Evolutionary conservation across 2,888 invertebrate species (phyloP).

Genomic region (Apodemia duryi): DNA sequence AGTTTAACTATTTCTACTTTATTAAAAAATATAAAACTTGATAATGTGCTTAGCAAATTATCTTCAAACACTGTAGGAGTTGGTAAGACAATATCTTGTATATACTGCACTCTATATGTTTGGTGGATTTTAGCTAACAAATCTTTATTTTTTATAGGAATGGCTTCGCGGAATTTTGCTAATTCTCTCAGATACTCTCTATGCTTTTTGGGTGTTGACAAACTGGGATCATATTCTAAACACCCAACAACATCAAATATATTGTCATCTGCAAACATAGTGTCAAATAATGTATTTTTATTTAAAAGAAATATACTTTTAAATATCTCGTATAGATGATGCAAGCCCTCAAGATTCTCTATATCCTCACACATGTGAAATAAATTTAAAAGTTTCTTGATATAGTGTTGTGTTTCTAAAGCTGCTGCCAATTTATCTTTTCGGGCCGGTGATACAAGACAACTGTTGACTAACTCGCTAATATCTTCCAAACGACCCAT

Average conservation of each 20-base stretch:
- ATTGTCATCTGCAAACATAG: slow-evolving; percentile 97
- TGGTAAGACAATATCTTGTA: slow-evolving; percentile 98
- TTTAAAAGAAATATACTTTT: slow-evolving; percentile 99
- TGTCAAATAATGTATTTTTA: slow-evolving; percentile 97
- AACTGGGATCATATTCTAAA: slow-evolving; percentile 97
- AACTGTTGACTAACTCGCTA: slow-evolving; percentile 93
- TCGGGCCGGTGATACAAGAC: slow-evolving; percentile 91
- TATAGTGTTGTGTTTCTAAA: slow-evolving; percentile 96
- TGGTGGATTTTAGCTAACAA: slow-evolving; percentile 99
- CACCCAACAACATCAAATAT: slow-evolving; percentile 99
- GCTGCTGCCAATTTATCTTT: slow-evolving; percentile 97
- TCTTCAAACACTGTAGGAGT: slow-evolving; percentile 99
- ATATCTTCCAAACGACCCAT: slow-evolving; percentile 96
- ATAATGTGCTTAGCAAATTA: slow-evolving; percentile 97
- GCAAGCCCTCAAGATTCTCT: slow-evolving; percentile 95
- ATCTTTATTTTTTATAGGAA: slow-evolving; percentile 97
- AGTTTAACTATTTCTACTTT: slow-evolving; percentile 99
- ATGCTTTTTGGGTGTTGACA: slow-evolving; percentile 92
- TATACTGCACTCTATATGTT: slow-evolving; percentile 99
- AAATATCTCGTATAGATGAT: slow-evolving; percentile 98
- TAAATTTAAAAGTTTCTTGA: slow-evolving; percentile 94
- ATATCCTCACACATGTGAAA: slow-evolving; percentile 99
- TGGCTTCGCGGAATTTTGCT: slow-evolving; percentile 94
- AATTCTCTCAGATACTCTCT: slow-evolving; percentile 96
- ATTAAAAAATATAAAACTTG: slow-evolving; percentile 99